A percentile compares a stretch with the other conserved stretches of the same genome.
Evolutionary conservation across 2,797 vertebrate species (phyloP).

Genomic region (Gambusia yucatana): DNA sequence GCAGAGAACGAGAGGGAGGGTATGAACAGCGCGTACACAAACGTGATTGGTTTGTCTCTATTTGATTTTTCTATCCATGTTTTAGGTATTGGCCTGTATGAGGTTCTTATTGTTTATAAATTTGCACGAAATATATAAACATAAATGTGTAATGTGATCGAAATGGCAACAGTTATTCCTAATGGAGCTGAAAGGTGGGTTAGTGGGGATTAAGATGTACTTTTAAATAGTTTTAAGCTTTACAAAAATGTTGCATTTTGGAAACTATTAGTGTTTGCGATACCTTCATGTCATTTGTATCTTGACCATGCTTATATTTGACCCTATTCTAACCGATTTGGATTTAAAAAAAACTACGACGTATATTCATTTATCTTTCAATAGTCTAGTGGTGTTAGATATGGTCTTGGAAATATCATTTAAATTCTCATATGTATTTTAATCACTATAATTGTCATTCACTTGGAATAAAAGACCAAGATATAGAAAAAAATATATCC

Average conservation of each 20-base stretch:
- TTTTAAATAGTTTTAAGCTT: too few species aligned
- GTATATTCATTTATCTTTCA: neutral
- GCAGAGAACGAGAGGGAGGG: too few species aligned
- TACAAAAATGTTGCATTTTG: too few species aligned
- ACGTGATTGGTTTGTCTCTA: neutral
- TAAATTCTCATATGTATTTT: slow-evolving; percentile 8
- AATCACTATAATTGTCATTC: slow-evolving; percentile 4
- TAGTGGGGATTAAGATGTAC: neutral
- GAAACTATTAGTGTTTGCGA: too few species aligned
- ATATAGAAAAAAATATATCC: slow-evolving; percentile 4
- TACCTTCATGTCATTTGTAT: neutral
- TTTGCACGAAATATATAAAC: neutral
- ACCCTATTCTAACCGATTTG: neutral
- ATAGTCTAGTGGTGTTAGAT: neutral
- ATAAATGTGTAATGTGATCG: too few species aligned
- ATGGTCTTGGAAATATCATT: neutral
- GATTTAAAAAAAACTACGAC: neutral
- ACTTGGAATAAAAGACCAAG: slow-evolving; percentile 3
- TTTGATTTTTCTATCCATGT: neutral
- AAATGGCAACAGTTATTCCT: neutral
- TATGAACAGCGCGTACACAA: too few species aligned
- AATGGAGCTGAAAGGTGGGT: neutral
- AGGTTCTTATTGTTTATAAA: neutral
- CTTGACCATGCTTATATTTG: neutral
- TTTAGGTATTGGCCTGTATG: neutral